phyloP scores from a whole-genome alignment of 2,888 invertebrate genomes.

The Mythimna pallens region DNA sequence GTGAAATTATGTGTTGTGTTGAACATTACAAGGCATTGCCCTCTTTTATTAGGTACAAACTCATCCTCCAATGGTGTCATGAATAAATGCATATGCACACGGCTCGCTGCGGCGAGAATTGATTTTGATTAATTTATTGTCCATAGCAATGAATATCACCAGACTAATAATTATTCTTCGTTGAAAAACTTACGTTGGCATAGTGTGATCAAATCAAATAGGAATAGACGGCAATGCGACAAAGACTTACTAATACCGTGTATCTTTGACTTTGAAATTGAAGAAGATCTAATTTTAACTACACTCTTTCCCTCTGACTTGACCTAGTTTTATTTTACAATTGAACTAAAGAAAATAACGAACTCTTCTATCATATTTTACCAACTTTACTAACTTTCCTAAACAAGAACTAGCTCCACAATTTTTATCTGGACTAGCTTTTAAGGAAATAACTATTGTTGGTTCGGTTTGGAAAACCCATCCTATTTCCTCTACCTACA shows the following conservation, averaged over 20 bases:
- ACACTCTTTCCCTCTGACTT: constrained; percentile 1
- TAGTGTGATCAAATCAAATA: neutral
- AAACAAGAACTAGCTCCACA: neutral
- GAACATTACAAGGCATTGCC: neutral
- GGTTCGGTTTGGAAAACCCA: constrained; percentile 29
- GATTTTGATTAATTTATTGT: constrained; percentile 61
- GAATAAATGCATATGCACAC: constrained; percentile 46
- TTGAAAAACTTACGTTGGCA: constrained; percentile 12
- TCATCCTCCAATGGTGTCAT: constrained; percentile 33
- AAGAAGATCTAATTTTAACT: constrained; percentile 64
- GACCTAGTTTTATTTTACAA: constrained; percentile 11
- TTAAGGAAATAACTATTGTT: constrained; percentile 4
- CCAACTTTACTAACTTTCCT: neutral
- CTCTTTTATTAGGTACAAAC: constrained; percentile 11
- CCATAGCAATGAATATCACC: constrained; percentile 27
- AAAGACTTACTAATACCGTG: constrained; percentile 13
- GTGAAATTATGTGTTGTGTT: neutral
- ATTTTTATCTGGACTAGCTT: constrained; percentile 4
- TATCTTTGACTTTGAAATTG: constrained; percentile 53
- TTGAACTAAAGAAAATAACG: constrained; percentile 10
- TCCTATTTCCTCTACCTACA: constrained; percentile 2
- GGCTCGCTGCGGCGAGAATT: constrained; percentile 44
- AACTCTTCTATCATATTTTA: neutral
- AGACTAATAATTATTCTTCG: constrained; percentile 24
- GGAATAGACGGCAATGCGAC: constrained; percentile 17